Evolutionary conservation across 2,797 vertebrate species (phyloP).

Genomic region (Poliocrania exsul): DNA sequence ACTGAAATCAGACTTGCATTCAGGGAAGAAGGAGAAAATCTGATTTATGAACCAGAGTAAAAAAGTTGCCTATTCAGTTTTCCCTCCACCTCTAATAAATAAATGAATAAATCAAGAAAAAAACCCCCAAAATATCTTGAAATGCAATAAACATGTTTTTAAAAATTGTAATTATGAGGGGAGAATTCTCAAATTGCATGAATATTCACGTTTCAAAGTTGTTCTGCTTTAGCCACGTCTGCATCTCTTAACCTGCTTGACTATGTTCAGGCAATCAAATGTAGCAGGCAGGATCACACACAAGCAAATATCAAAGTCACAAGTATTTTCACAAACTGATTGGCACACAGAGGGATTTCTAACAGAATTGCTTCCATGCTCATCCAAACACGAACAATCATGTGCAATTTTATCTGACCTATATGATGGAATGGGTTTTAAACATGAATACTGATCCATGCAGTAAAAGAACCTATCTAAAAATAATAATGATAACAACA

Average conservation of each 20-base stretch:
- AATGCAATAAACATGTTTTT: background rate
- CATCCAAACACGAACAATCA: slow-evolving; percentile 17
- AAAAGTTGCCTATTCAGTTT: background rate
- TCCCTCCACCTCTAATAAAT: background rate
- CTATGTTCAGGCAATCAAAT: slow-evolving; percentile 31
- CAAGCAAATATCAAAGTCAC: slow-evolving; percentile 22
- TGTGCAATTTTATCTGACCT: slow-evolving; percentile 43
- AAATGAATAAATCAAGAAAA: background rate
- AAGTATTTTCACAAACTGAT: slow-evolving; percentile 40
- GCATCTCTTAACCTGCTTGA: background rate
- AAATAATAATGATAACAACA: background rate
- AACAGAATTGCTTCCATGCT: slow-evolving; percentile 14
- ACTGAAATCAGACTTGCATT: background rate
- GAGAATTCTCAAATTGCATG: background rate
- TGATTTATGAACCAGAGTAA: background rate
- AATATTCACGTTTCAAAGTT: slow-evolving; percentile 37
- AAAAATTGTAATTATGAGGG: background rate
- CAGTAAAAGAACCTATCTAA: background rate
- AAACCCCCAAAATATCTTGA: background rate
- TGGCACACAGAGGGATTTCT: slow-evolving; percentile 23
- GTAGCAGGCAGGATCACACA: background rate
- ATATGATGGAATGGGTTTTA: background rate
- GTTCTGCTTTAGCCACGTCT: background rate
- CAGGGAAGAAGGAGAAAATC: fast-evolving
- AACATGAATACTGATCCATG: background rate